These are phyloP conservation scores for Meles meles DNA, from an alignment of 2,113 vertebrate species.

Conservation along the genomic window DNA sequence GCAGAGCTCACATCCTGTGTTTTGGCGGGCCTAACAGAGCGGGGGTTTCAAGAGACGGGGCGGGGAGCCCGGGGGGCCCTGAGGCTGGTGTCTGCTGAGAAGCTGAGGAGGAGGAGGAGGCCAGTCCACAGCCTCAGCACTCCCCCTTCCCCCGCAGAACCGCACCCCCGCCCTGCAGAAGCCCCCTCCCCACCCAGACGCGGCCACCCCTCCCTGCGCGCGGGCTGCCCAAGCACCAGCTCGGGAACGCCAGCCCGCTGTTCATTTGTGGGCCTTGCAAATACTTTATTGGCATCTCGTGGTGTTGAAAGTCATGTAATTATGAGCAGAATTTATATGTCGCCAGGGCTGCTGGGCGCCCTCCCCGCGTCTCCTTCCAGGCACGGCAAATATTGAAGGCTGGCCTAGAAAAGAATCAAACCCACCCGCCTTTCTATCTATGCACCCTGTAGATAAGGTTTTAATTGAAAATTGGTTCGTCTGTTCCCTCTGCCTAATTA, in stretches of 20 bases:
- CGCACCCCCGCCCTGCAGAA: neutral
- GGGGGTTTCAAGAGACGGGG: neutral
- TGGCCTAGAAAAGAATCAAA: conserved; percentile 62
- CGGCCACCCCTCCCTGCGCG: neutral
- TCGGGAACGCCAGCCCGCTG: conserved; percentile 29
- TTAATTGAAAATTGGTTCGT: conserved; percentile 75
- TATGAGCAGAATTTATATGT: conserved; percentile 72
- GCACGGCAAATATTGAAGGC: conserved; percentile 74
- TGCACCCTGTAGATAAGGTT: conserved; percentile 65
- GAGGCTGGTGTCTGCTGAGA: neutral
- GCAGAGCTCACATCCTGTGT: neutral
- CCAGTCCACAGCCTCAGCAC: neutral
- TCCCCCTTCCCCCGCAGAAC: neutral
- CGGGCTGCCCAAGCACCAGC: conserved; percentile 8
- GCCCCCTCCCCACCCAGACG: too few relatives aligned
- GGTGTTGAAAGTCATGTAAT: conserved; percentile 67
- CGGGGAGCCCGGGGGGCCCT: neutral
- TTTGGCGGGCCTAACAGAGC: neutral
- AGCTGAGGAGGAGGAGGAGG: neutral
- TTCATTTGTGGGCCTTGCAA: conserved; percentile 67
- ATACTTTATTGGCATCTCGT: conserved; percentile 66
- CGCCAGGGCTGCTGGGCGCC: conserved; percentile 45
- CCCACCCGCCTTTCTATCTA: conserved; percentile 62
- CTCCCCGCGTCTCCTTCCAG: conserved; percentile 44
- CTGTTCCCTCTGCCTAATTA: conserved; percentile 44